These are phyloP conservation scores for Eilema griseolum DNA, from an alignment of 2,888 invertebrate genomes.

Conservation along the genomic window DNA sequence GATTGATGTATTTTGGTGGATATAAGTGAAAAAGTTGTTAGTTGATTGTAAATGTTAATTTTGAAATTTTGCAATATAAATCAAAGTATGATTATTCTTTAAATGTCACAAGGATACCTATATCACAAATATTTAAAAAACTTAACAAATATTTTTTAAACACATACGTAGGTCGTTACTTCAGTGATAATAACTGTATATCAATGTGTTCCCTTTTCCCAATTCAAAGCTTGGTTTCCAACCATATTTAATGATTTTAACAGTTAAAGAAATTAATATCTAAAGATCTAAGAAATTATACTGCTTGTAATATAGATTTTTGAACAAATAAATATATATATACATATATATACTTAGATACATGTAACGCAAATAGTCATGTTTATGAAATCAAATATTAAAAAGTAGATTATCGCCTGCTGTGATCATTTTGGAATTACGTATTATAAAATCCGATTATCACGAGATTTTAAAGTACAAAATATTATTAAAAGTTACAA, in stretches of 20 bases:
- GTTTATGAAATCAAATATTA: background rate
- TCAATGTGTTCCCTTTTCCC: no score
- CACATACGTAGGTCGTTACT: no score
- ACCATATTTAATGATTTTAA: background rate
- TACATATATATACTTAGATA: no score
- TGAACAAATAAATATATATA: background rate
- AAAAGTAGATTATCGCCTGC: background rate
- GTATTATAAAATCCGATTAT: conserved; percentile 22
- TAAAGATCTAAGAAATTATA: background rate
- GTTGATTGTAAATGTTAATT: no score
- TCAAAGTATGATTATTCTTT: background rate
- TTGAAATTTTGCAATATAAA: background rate
- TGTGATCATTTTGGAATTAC: background rate
- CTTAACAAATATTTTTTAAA: no score
- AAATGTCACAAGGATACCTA: background rate
- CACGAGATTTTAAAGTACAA: conserved; percentile 12
- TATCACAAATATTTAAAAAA: background rate
- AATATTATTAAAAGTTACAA: conserved; percentile 31
- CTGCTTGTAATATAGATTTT: background rate
- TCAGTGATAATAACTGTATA: no score
- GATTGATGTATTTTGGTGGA: no score
- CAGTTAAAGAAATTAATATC: background rate
- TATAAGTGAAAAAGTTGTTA: no score
- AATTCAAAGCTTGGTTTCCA: no score
- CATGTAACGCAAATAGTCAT: background rate